phyloP scores from a whole-genome alignment of 2,888 invertebrate genomes.

The Polydrusus pterygomalis region DNA sequence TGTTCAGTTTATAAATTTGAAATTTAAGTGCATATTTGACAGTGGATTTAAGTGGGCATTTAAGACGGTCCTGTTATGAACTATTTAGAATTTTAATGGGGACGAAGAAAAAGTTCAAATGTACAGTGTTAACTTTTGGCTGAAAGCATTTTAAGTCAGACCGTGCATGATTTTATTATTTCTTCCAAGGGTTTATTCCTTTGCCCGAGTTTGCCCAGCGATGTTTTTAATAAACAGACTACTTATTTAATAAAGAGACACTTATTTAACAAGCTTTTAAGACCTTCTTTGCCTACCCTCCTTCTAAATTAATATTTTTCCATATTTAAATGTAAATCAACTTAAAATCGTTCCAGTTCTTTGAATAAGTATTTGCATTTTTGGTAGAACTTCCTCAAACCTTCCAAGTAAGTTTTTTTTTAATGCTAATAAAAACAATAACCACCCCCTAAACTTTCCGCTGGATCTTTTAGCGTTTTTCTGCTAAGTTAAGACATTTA shows the following conservation, averaged over 20 bases:
- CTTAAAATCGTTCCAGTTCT: constrained; percentile 12
- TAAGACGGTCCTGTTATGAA: too few relatives aligned
- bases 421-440: constrained; percentile 19
- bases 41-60: too few relatives aligned
- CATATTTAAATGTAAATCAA: constrained; percentile 22
- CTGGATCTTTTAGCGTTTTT: background rate
- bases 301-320: constrained; percentile 19
- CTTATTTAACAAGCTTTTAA: constrained; percentile 8
- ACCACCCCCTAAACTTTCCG: constrained; percentile 2
- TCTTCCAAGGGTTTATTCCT: background rate
- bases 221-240: constrained; percentile 11
- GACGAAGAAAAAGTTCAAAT: too few relatives aligned
- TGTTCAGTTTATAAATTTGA: too few relatives aligned
- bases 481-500: background rate
- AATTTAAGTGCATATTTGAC: too few relatives aligned
- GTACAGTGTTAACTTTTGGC: too few relatives aligned
- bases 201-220: background rate
- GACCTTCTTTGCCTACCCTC: constrained; percentile 1
- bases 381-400: constrained; percentile 7
- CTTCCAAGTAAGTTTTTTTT: background rate
- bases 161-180: constrained; percentile 1
- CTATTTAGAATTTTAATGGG: too few relatives aligned
- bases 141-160: too few relatives aligned
- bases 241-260: constrained; percentile 2
- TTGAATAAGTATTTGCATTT: constrained; percentile 18